Conservation (phyloP, 2,797 vertebrate species). For the Botia kubotai region DNA sequence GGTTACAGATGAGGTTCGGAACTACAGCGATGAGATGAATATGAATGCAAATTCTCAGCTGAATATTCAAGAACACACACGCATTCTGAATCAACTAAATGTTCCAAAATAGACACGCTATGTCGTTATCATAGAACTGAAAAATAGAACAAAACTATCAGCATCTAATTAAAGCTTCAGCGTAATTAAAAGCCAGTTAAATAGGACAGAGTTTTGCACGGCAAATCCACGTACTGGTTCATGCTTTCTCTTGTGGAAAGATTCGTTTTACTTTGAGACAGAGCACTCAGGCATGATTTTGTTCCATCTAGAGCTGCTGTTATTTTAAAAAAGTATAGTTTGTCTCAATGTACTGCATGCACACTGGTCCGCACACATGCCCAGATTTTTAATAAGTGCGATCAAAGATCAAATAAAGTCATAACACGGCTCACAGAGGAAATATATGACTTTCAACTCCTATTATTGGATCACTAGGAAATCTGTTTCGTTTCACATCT, state of each 20-base stretch:
- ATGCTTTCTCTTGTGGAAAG: constrained; percentile 37
- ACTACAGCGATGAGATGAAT: not conserved
- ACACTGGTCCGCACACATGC: not conserved
- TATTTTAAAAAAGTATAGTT: not conserved
- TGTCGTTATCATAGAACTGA: not conserved
- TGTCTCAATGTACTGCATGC: not conserved
- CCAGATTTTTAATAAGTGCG: not conserved
- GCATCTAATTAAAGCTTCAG: constrained; percentile 41
- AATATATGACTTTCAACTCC: not conserved
- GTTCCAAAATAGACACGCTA: not conserved
- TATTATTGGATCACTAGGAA: not conserved
- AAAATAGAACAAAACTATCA: not conserved
- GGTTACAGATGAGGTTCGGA: not conserved
- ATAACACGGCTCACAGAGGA: not conserved
- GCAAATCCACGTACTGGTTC: not conserved
- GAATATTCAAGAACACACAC: too few relatives aligned
- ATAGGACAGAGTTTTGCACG: constrained; percentile 12
- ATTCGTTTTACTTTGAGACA: constrained; percentile 18
- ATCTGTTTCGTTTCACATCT: not conserved
- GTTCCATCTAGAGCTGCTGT: not conserved
- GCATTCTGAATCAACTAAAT: not conserved
- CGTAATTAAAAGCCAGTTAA: constrained; percentile 22
- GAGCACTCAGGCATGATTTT: not conserved
- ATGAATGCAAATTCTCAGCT: not conserved
- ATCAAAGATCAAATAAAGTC: not conserved